Percentiles rank a stretch among this genome's conserved stretches.
Conservation (phyloP, 2,797 vertebrate genomes). For the Rhinoraja longicauda region DNA sequence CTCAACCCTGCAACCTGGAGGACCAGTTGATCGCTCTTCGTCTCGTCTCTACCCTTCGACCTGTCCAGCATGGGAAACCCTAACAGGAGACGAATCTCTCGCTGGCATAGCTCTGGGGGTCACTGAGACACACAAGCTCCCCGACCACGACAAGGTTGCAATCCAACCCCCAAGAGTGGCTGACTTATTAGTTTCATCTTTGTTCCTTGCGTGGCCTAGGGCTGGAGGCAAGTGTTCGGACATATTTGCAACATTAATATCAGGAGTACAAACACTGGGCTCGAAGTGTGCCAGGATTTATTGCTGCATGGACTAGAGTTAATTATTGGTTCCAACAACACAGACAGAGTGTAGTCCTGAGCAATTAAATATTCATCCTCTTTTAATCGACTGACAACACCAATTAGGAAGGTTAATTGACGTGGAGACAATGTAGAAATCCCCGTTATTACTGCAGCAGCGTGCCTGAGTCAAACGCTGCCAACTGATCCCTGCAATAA, state of each 20-base stretch:
- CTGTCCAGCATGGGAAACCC: too few relatives aligned
- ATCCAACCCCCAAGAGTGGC: too few relatives aligned
- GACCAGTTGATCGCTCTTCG: too few relatives aligned
- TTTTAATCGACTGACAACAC: not conserved
- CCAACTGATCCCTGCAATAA: not conserved
- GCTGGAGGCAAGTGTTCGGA: not conserved
- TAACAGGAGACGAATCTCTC: too few relatives aligned
- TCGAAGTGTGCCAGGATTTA: not conserved
- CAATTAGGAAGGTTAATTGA: slow-evolving; percentile 32
- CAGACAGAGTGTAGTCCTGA: not conserved
- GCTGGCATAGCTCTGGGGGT: too few relatives aligned
- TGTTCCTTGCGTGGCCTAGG: too few relatives aligned
- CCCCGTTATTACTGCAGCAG: not conserved
- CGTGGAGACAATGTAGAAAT: not conserved
- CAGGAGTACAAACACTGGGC: too few relatives aligned
- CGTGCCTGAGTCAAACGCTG: not conserved
- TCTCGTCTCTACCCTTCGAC: too few relatives aligned
- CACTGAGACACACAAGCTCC: too few relatives aligned
- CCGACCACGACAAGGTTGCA: too few relatives aligned
- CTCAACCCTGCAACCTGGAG: too few relatives aligned
- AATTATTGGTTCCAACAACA: not conserved
- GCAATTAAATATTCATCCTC: slow-evolving; percentile 18
- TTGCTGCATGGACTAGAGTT: not conserved
- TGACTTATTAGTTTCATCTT: too few relatives aligned
- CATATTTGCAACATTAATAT: not conserved